A percentile compares a stretch with the other conserved stretches of the same genome.
These are phyloP conservation scores for Drosophila equinoxialis DNA, from an alignment of 1,140 invertebrate genomes.

Conservation along the genomic window DNA sequence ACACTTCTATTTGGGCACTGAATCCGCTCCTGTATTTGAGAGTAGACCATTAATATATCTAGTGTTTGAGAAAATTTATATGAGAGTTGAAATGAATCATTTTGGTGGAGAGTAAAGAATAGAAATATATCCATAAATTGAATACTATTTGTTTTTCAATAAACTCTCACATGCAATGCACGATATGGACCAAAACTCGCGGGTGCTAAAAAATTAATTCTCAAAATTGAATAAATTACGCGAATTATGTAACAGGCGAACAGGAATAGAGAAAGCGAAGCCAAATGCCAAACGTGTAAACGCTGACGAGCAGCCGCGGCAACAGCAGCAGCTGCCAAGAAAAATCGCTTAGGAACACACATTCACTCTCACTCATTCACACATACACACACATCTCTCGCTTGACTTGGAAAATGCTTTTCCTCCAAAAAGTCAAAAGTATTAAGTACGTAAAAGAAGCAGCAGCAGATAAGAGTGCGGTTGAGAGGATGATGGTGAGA, in stretches of 20 bases:
- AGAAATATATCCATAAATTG: constrained; percentile 20
- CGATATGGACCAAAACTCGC: constrained; percentile 37
- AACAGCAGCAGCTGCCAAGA: constrained; percentile 43
- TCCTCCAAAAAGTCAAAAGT: constrained; percentile 78
- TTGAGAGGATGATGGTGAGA: constrained; percentile 42
- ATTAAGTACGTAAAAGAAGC: constrained; percentile 68
- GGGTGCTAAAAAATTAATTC: constrained; percentile 79
- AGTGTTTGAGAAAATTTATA: not conserved
- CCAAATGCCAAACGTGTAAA: constrained; percentile 23
- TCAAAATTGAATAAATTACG: constrained; percentile 83
- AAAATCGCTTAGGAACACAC: constrained; percentile 69
- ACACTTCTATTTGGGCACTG: no score
- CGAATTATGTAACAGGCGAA: constrained; percentile 81
- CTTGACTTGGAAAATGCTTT: constrained; percentile 69
- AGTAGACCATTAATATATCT: not conserved
- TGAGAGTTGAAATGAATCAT: not conserved
- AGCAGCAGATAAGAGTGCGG: constrained; percentile 48
- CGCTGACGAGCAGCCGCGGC: constrained; percentile 30
- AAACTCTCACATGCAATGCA: constrained; percentile 42
- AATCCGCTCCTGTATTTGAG: not conserved
- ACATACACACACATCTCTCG: constrained; percentile 19
- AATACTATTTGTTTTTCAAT: constrained; percentile 11
- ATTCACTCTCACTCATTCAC: constrained; percentile 25
- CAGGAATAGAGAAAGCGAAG: constrained; percentile 31
- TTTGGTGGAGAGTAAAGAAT: not conserved